Conservation (phyloP, 37 sponge, comb jelly and placozoan genomes). For the Aplysina aerophoba region DNA sequence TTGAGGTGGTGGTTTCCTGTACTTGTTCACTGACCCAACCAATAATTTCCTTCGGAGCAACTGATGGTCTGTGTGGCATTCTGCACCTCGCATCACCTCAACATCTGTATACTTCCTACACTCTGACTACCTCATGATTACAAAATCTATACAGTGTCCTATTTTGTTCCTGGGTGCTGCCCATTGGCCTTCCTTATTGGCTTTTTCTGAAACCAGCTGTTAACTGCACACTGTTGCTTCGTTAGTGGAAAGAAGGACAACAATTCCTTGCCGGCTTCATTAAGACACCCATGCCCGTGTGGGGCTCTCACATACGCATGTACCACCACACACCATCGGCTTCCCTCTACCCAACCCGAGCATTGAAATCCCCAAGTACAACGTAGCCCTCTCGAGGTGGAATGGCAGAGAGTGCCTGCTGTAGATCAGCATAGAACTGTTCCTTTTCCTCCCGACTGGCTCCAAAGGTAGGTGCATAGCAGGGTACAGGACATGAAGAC, state of each 20-base stretch:
- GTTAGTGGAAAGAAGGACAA: conserved; percentile 29
- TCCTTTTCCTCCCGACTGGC: conserved; percentile 14
- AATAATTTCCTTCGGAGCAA: neutral
- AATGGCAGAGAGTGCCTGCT: neutral
- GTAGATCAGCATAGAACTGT: conserved; percentile 6
- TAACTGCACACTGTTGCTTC: conserved; percentile 42
- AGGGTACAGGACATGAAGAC: neutral
- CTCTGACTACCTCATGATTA: conserved; percentile 21
- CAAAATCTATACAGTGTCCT: conserved; percentile 57
- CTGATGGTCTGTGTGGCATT: conserved; percentile 35
- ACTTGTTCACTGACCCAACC: neutral
- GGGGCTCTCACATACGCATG: conserved; percentile 42
- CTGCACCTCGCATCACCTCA: neutral
- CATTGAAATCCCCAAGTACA: conserved; percentile 11
- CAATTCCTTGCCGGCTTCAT: conserved; percentile 49
- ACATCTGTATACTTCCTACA: conserved; percentile 18
- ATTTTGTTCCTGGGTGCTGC: conserved; percentile 1
- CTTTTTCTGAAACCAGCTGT: conserved; percentile 48
- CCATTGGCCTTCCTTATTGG: too few species aligned
- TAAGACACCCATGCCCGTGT: conserved; percentile 29
- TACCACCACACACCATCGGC: conserved; percentile 23
- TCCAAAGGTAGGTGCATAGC: conserved; percentile 12
- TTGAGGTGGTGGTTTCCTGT: neutral
- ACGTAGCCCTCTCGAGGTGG: conserved; percentile 2
- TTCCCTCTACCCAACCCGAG: conserved; percentile 1